A percentile compares a stretch with the other conserved stretches of the same genome.
Evolutionary conservation across 1,140 invertebrate genomes (phyloP).

Genomic region (Diprion similis): DNA sequence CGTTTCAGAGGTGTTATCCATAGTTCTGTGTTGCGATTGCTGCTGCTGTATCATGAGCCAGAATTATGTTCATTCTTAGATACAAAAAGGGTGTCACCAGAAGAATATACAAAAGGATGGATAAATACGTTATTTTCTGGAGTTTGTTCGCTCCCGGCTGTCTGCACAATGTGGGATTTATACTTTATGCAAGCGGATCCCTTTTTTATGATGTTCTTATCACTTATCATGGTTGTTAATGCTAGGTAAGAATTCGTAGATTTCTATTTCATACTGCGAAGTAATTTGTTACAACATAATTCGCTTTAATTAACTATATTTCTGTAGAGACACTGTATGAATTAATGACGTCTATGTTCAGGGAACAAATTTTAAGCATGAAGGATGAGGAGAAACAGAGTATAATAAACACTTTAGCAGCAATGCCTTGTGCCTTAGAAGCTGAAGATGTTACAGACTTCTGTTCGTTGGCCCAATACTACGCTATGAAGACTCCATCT

Average conservation of each 20-base stretch:
- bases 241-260: constrained; percentile 69
- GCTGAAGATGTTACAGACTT: constrained; percentile 97
- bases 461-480: constrained; percentile 94
- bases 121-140: constrained; percentile 90
- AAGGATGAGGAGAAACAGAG: constrained; percentile 75
- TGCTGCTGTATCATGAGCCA: constrained; percentile 97
- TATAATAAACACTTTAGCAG: constrained; percentile 76
- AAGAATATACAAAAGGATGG: constrained; percentile 91
- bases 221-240: constrained; percentile 95
- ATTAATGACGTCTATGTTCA: constrained; percentile 41
- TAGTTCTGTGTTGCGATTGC: constrained; percentile 76
- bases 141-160: constrained; percentile 84
- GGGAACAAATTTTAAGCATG: constrained; percentile 86
- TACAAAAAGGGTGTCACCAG: constrained; percentile 92
- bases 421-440: constrained; percentile 86
- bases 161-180: constrained; percentile 94
- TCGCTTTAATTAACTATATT: neutral
- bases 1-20: constrained; percentile 64
- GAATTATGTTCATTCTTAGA: constrained; percentile 96
- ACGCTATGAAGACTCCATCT: constrained; percentile 88
- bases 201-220: constrained; percentile 95
- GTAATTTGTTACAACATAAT: constrained; percentile 11
- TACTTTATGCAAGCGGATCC: constrained; percentile 97
- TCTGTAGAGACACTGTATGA: constrained; percentile 15
- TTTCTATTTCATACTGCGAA: constrained; percentile 13